Evolutionary conservation across 2,113 vertebrate species (phyloP).

Genomic region (Lampris megalopsis): DNA sequence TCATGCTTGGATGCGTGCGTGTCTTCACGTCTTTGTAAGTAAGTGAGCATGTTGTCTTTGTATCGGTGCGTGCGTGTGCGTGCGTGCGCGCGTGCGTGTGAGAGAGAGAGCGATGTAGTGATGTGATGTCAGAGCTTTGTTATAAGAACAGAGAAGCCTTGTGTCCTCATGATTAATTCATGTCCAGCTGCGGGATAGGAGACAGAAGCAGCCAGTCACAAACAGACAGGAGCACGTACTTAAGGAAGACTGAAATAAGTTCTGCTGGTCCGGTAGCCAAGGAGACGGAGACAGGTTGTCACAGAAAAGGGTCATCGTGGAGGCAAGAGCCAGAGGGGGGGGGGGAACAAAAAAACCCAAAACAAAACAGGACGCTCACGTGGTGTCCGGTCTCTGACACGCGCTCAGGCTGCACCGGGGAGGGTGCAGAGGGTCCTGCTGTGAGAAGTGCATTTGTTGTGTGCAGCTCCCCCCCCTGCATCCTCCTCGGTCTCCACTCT

Average conservation of each 20-base stretch:
- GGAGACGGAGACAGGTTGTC: slow-evolving; percentile 79
- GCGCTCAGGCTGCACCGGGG: slow-evolving; percentile 53
- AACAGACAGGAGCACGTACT: slow-evolving; percentile 71
- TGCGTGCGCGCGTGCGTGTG: slow-evolving; percentile 29
- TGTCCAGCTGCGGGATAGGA: slow-evolving; percentile 84
- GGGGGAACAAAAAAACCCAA: slow-evolving; percentile 29
- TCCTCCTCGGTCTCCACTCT: slow-evolving; percentile 74
- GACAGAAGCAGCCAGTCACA: slow-evolving; percentile 79
- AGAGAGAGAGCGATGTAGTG: slow-evolving; percentile 69
- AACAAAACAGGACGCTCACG: slow-evolving; percentile 31
- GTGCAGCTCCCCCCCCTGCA: slow-evolving; percentile 61
- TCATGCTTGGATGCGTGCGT: slow-evolving; percentile 18
- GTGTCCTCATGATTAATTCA: slow-evolving; percentile 85
- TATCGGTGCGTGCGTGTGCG: slow-evolving; percentile 18
- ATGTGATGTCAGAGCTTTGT: slow-evolving; percentile 86
- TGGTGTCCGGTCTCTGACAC: slow-evolving; percentile 43
- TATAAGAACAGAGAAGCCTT: slow-evolving; percentile 83
- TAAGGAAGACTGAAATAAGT: slow-evolving; percentile 69
- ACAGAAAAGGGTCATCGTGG: slow-evolving; percentile 52
- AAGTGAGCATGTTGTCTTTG: not conserved
- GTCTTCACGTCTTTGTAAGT: slow-evolving; percentile 29
- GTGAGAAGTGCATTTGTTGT: slow-evolving; percentile 75
- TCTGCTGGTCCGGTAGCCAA: slow-evolving; percentile 66
- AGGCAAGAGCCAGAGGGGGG: slow-evolving; percentile 27
- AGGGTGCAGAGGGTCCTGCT: slow-evolving; percentile 64